Evolutionary conservation across 2,113 vertebrate species (phyloP).

Genomic region (Loxodonta africana): DNA sequence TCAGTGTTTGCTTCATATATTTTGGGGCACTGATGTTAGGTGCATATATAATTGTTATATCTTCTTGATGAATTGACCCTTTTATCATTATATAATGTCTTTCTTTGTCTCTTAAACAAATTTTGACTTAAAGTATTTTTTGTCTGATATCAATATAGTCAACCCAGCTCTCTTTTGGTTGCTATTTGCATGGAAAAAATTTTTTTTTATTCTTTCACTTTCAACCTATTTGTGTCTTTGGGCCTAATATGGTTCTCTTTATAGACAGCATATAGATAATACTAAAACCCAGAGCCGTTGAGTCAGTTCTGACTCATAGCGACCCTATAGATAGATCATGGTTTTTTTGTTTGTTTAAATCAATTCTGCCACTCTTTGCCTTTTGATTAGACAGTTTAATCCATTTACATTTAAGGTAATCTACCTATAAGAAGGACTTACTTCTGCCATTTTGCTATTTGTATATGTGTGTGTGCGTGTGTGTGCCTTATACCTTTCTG

Average conservation of each 20-base stretch:
- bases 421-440: background rate
- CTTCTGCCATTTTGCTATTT: background rate
- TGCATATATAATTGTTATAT: too few species aligned
- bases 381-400: background rate
- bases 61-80: too few species aligned
- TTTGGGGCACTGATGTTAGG: background rate
- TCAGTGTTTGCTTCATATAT: background rate
- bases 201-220: background rate
- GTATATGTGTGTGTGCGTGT: background rate
- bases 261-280: background rate
- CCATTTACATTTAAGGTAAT: background rate
- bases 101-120: too few species aligned
- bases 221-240: background rate
- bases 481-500: background rate
- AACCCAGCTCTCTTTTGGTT: background rate
- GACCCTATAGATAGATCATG: too few species aligned
- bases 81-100: too few species aligned
- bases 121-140: background rate
- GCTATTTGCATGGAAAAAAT: background rate
- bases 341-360: background rate
- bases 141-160: background rate
- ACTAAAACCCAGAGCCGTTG: too few species aligned
- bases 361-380: background rate
- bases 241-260: too few species aligned
- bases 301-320: too few species aligned